Evolutionary conservation across 64 coral and sea anemone species (phyloP), one percentile per base, ranked within the genome.

Genomic region (Anthopleura sola): DNA sequence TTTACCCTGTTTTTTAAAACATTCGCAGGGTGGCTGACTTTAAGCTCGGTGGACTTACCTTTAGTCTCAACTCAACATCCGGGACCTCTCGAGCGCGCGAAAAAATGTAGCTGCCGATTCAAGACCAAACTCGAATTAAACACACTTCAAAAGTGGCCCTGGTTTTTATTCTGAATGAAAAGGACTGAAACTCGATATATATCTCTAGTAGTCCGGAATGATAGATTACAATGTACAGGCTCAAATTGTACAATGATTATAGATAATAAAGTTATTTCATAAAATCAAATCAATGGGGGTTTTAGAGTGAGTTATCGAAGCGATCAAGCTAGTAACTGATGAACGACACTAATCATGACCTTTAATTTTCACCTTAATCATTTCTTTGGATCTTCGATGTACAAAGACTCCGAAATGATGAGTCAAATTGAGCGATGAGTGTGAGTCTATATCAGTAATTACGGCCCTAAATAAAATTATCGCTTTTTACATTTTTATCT

Each of bases 361-460:
- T 79, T 44, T 79, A 79, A 79, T 79, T 79, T 48, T 79, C 76
- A 44, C 76, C 44, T 79, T 79, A 79, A 79, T 79, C 76, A 79
- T 79, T 21, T 79, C 38, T 37, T 24, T 79, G 44, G 24, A 79
- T 23, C 31, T 37, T 24, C 34, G n/a, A 23, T 44, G 76, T 48
- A 6, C 37, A 79, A 79, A 44, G 24, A 79, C 19, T 79, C 76
- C 3, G 44, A 79, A 23, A 79, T 47, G 76, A 79, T 79, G 76
- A 79, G 15, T 23, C 76, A 79, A 79, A 79, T 79, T 79, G 76
- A 47, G 31, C 76, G 6, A 12, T 24, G 37, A 44, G 76, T 46
- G 19, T 6, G 76, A 44, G 36, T 38, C 44, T 44, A 79, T 79
- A 79, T 79, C 44, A 26, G 24, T n/a, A 79, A 79, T 79, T 48